Base-by-base conservation (phyloP, 2,888 invertebrate species). In the Chloroclysta siterata region DNA sequence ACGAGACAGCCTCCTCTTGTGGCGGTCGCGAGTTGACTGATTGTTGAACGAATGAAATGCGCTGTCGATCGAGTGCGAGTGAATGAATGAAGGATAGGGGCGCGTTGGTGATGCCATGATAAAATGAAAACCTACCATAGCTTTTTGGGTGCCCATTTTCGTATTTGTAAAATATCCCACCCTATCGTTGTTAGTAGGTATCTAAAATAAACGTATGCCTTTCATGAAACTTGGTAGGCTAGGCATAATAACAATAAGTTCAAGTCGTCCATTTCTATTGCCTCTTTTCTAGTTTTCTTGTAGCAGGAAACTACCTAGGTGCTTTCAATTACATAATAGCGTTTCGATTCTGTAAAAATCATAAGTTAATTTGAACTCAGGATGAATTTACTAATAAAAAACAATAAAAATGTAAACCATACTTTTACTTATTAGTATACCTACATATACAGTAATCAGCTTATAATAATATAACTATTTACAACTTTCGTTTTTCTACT, bases 1-100 rank as follows among this genome's bases (percentile, higher is more conserved):
- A 76, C 81, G 74, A 81, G 72, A 75, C 79, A 67, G 82, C 89
- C 84, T 82, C 75, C 78, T 74, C 66, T 52, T 61, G 65, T 70
- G 76, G 81, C 82, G 82, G 84, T 79, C 86, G 81, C 86, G 83
- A 85, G 80, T 81, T 83, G 88, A 92, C 92, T 92, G 87, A 85
- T 74, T 83, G 87, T 82, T 77, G 84, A 86, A 82, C 65, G 75
- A 66, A 39, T 39, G 11, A 39, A 39, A 42, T 8, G 13, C 53
- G 56, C 53, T 60, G 44, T 61, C 57, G 65, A 75, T 70, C 54
- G 76, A 70, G 66, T 56, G 59, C 17, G 66, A 68, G 6, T 51
- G 63, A 64, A 67, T 63, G 69, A 70, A 62, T 60, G 59, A 66
- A 54, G 10, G 53, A 47, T 14, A 47, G 52, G 39, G 42, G 60